Percentiles rank a stretch among this genome's conserved stretches.
phyloP scores from a whole-genome alignment of 2,797 vertebrate genomes.

The Anas flavirostris region DNA sequence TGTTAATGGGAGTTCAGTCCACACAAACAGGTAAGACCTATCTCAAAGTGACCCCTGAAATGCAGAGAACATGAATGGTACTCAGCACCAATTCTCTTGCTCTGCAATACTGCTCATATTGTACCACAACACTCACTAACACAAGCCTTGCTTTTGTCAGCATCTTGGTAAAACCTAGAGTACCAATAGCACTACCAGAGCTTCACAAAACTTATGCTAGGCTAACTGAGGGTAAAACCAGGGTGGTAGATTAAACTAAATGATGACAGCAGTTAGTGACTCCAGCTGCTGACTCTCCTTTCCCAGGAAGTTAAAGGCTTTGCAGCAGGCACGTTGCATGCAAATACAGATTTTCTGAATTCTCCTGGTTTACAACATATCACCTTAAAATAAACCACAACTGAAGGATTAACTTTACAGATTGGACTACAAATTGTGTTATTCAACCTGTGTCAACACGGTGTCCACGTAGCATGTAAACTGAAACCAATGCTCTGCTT shows the following conservation, averaged over 20 bases:
- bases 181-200: rapidly evolving
- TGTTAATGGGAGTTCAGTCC: background rate
- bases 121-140: background rate
- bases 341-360: background rate
- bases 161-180: background rate
- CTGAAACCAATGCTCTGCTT: background rate
- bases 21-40: background rate
- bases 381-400: background rate
- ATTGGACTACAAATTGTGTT: background rate
- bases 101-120: background rate
- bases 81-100: background rate
- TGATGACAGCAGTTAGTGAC: background rate
- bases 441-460: background rate
- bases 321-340: background rate
- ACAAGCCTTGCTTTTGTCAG: background rate
- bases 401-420: background rate
- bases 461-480: background rate
- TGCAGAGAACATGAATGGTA: background rate
- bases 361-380: background rate
- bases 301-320: background rate
- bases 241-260: background rate
- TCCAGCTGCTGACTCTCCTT: background rate
- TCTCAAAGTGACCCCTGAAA: background rate
- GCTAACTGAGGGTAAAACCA: background rate
- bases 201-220: background rate